Evolutionary conservation across 2,113 vertebrate genomes (phyloP).

Genomic region (Chitala chitala): DNA sequence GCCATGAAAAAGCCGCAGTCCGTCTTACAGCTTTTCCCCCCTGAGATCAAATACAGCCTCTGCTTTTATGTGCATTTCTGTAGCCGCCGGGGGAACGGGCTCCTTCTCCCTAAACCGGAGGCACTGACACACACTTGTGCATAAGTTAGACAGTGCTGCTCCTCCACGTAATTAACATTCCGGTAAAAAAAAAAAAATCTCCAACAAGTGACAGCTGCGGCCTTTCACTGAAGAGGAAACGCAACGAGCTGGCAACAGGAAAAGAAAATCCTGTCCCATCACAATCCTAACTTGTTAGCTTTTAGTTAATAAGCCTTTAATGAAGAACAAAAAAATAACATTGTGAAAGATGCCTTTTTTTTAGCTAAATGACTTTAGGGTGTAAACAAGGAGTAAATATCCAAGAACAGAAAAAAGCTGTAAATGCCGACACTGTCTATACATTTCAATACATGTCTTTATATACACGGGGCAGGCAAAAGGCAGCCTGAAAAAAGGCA

Average conservation of each 20-base stretch:
- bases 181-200: not conserved
- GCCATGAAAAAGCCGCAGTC: not conserved
- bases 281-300: too few species aligned
- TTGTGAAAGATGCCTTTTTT: not conserved
- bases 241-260: too few species aligned
- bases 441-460: too few species aligned
- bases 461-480: too few species aligned
- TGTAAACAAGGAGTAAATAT: not conserved
- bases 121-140: not conserved
- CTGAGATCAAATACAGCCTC: not conserved
- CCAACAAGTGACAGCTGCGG: conserved; percentile 19
- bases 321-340: not conserved
- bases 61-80: not conserved
- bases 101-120: not conserved
- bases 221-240: not conserved
- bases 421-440: too few species aligned
- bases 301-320: too few species aligned
- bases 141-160: not conserved
- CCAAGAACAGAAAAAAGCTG: too few species aligned
- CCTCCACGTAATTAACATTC: conserved; percentile 10
- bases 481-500: too few species aligned
- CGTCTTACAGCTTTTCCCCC: not conserved
- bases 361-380: not conserved
- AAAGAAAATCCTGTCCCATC: too few species aligned
- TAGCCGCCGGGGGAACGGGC: not conserved